A percentile compares a stretch with the other conserved stretches of the same genome.
phyloP scores from a whole-genome alignment of 2,888 invertebrate species.

The Galerucella nymphaeae region DNA sequence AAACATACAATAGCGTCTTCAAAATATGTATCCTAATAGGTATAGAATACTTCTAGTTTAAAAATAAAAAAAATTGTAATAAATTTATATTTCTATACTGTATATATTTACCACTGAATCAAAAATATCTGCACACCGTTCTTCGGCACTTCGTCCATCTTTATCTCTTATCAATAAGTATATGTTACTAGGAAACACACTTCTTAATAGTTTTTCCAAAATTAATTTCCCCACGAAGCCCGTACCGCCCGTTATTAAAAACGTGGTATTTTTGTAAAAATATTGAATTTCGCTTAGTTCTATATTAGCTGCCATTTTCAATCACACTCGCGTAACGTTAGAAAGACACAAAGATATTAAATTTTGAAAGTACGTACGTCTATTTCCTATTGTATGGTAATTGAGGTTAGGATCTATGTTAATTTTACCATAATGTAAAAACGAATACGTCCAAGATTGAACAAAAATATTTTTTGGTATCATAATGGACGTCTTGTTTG shows the following conservation, averaged over 20 bases:
- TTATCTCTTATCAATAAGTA: conserved; percentile 57
- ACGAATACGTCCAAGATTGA: not conserved
- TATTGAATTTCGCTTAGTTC: conserved; percentile 46
- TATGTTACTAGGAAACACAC: conserved; percentile 52
- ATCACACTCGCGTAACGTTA: not conserved
- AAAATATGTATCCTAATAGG: too few relatives aligned
- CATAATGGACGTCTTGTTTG: not conserved
- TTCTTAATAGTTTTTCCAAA: conserved; percentile 55
- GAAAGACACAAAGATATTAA: too few relatives aligned
- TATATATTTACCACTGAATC: conserved; percentile 46
- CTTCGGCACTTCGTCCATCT: conserved; percentile 49
- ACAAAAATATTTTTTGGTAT: not conserved
- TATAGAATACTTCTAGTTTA: too few relatives aligned
- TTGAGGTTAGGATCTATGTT: conserved; percentile 25
- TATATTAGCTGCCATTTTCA: conserved; percentile 26
- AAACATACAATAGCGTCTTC: too few relatives aligned
- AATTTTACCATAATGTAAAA: not conserved
- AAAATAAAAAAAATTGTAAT: too few relatives aligned
- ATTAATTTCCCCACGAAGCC: conserved; percentile 52
- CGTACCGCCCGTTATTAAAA: conserved; percentile 51
- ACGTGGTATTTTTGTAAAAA: conserved; percentile 47
- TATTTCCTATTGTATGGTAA: conserved; percentile 26
- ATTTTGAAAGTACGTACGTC: not conserved
- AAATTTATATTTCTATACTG: too few relatives aligned
- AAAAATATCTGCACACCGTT: conserved; percentile 44